Conservation (phyloP, 23 tunicate species). For the Phallusia fumigata region DNA sequence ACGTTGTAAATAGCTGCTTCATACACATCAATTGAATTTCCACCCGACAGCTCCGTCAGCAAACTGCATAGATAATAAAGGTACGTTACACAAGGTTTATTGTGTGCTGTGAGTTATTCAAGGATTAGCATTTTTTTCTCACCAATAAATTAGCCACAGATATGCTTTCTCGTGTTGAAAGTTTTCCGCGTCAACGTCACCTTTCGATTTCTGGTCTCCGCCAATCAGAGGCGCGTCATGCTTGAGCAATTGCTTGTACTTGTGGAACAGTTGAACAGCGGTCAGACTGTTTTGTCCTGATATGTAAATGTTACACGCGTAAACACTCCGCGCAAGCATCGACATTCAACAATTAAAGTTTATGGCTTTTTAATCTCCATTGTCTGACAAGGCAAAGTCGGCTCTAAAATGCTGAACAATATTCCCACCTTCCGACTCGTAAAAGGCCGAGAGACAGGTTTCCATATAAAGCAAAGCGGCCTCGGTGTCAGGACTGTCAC, state of each 20-base stretch:
- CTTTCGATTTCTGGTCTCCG: neutral
- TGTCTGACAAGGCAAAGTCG: too few species aligned
- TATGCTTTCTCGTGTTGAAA: conserved; percentile 46
- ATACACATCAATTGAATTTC: conserved; percentile 17
- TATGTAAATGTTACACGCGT: too few species aligned
- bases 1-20: conserved; percentile 45
- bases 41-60: conserved; percentile 21
- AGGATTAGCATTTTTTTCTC: neutral
- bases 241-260: conserved; percentile 33
- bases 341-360: too few species aligned
- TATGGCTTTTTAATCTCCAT: too few species aligned
- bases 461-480: conserved; percentile 79
- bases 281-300: conserved; percentile 21
- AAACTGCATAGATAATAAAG: conserved; percentile 5
- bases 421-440: conserved; percentile 48
- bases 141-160: conserved; percentile 75
- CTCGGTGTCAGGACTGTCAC: conserved; percentile 50
- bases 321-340: too few species aligned
- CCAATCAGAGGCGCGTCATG: conserved; percentile 24
- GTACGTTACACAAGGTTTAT: neutral
- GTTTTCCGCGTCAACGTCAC: neutral
- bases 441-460: conserved; percentile 38
- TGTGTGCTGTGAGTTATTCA: neutral
- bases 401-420: neutral
- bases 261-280: conserved; percentile 22